Conservation (phyloP, 1,140 invertebrate species). For the fruit fly (Drosophila melanogaster) region DNA sequence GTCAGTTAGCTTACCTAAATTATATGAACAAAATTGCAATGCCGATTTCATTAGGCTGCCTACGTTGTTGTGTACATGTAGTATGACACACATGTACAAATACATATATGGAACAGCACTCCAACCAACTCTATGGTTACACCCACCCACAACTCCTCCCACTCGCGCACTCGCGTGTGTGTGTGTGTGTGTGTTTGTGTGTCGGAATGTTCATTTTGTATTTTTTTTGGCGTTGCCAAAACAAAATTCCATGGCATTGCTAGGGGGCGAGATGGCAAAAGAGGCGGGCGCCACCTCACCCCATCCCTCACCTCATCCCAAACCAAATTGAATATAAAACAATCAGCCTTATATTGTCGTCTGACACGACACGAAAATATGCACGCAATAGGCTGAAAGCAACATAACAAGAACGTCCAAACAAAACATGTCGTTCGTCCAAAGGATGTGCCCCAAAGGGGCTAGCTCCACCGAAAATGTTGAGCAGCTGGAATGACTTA, state of each 20-base stretch:
- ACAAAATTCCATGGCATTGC: conserved; percentile 67
- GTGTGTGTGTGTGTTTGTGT: conserved; percentile 18
- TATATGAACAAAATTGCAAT: conserved; percentile 45
- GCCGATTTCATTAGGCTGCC: conserved; percentile 41
- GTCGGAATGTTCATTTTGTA: conserved; percentile 61
- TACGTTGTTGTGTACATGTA: too few relatives aligned
- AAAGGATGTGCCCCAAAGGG: background rate
- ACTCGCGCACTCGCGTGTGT: too few relatives aligned
- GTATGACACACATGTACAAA: too few relatives aligned
- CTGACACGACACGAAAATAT: conserved; percentile 65
- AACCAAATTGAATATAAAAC: conserved; percentile 73
- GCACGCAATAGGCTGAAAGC: conserved; percentile 17
- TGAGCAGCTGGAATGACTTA: conserved; percentile 29
- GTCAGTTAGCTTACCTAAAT: conserved; percentile 26
- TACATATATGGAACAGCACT: too few relatives aligned
- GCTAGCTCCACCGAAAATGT: conserved; percentile 13
- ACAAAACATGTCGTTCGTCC: background rate
- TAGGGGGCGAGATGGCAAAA: conserved; percentile 17
- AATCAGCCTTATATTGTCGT: conserved; percentile 78
- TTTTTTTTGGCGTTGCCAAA: conserved; percentile 69
- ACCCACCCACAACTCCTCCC: background rate
- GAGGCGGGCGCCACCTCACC: conserved; percentile 14
- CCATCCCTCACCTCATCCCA: conserved; percentile 1
- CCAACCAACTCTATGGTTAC: conserved; percentile 13
- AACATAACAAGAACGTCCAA: background rate